Evolutionary conservation across 2,888 invertebrate genomes (phyloP).

Genomic region (Cephus runcator): DNA sequence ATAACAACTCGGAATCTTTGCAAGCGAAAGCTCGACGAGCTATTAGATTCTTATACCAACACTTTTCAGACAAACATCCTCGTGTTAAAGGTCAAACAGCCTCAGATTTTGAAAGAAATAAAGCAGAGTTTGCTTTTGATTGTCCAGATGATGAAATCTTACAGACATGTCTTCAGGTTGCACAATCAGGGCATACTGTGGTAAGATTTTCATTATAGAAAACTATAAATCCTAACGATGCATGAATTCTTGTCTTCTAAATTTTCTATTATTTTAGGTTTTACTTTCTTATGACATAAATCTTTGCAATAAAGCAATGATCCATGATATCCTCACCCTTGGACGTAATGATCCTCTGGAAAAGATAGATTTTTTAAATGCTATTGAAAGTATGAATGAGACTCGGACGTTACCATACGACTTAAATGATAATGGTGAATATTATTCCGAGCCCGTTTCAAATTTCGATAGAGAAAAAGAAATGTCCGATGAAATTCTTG

Average conservation of each 20-base stretch:
- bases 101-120: slow-evolving; percentile 49
- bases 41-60: slow-evolving; percentile 51
- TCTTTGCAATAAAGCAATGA: slow-evolving; percentile 62
- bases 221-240: background rate
- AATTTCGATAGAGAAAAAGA: slow-evolving; percentile 35
- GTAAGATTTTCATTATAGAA: slow-evolving; percentile 33
- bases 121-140: slow-evolving; percentile 42
- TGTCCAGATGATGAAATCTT: slow-evolving; percentile 66
- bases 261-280: slow-evolving; percentile 37
- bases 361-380: slow-evolving; percentile 47
- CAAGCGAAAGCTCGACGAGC: slow-evolving; percentile 51
- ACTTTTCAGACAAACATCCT: slow-evolving; percentile 55
- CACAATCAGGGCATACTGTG: slow-evolving; percentile 46
- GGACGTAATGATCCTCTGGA: slow-evolving; percentile 54
- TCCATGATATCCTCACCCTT: slow-evolving; percentile 50
- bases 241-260: background rate
- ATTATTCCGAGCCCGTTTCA: slow-evolving; percentile 14
- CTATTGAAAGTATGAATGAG: slow-evolving; percentile 24
- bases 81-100: slow-evolving; percentile 57
- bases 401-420: background rate
- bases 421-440: slow-evolving; percentile 19
- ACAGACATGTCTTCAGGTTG: slow-evolving; percentile 64
- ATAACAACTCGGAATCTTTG: slow-evolving; percentile 43
- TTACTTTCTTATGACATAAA: slow-evolving; percentile 62
- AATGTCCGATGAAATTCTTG: slow-evolving; percentile 45